Evolutionary conservation across 2,113 vertebrate species (phyloP), one percentile per base, ranked within the genome.

Genomic region (Dissostichus mawsoni): DNA sequence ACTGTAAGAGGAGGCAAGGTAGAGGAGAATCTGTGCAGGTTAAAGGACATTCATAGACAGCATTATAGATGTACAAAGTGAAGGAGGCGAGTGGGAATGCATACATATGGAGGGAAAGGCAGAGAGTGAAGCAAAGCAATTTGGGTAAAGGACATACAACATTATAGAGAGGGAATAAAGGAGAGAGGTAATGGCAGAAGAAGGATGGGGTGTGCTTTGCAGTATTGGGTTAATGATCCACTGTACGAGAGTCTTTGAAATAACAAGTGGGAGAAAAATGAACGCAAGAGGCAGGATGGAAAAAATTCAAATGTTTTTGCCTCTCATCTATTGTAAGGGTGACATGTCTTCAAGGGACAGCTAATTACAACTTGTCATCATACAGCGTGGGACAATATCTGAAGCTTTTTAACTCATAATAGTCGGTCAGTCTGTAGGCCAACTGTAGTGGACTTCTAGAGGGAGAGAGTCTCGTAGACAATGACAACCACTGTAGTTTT

Each of bases 401-500:
- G 29, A 55, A 55, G 47, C 6, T 71, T 69, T 68, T 20, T 55
- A n/a, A 61, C 47, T 58, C 52, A 14, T 82, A 44, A 53, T 14
- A 67, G 74, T 68, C 63, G 17, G 62, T 62, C 25, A 23, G 56
- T 72, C 13, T 78, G 74, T 58, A 76, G 76, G 78, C 84, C 69
- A 18, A 45, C 47, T 66, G 57, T 36, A 52, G 58, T 69, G 73
- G 77, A 80, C 81, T 70, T 9, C 68, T 74, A 68, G 53, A 77
- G 76, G 11, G 68, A 87, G 75, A 83, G 80, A 82, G 65, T 57
- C 56, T 62, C 25, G 80, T 13, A 89, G 84, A 94, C 93, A 94
- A 94, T 94, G 93, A 92, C 85, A 85, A 78, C 84, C 92, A 92
- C 90, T 94, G 93, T 94, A 94, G 90, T 86, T 91, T 68, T 50